These are phyloP conservation scores for Dicaeum eximium DNA, from an alignment of 2,113 vertebrate genomes.

Conservation along the genomic window DNA sequence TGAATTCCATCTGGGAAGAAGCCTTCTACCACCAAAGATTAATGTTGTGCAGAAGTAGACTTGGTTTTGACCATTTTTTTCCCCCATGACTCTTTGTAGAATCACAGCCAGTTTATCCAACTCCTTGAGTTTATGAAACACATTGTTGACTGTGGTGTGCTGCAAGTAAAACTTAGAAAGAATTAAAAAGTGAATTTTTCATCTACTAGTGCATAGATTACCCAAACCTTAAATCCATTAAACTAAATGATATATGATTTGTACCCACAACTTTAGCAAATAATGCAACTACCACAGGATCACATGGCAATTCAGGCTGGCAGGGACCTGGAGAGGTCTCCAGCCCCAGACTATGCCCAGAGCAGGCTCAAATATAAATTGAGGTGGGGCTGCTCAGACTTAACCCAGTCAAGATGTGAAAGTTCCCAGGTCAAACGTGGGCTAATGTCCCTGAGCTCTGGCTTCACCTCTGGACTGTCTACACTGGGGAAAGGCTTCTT, in stretches of 20 bases:
- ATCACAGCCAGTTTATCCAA: not conserved
- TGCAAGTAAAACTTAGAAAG: not conserved
- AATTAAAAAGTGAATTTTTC: not conserved
- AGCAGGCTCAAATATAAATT: not conserved
- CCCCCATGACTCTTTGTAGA: not conserved
- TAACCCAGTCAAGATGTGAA: not conserved
- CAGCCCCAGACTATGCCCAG: accelerated
- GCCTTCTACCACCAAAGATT: not conserved
- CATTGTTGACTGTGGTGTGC: not conserved
- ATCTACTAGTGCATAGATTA: not conserved
- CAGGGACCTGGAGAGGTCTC: not conserved
- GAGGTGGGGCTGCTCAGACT: not conserved
- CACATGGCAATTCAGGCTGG: not conserved
- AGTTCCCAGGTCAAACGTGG: not conserved
- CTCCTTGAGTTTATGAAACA: not conserved
- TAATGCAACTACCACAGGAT: not conserved
- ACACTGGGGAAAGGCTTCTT: not conserved
- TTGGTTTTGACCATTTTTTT: not conserved
- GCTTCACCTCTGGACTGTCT: not conserved
- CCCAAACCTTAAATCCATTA: not conserved
- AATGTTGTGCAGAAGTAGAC: not conserved
- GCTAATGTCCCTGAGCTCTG: accelerated
- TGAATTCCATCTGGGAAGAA: not conserved
- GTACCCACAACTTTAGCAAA: not conserved
- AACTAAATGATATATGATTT: not conserved